These are phyloP conservation scores for Melipona bicolor DNA, from an alignment of 2,888 invertebrate species.

Conservation along the genomic window DNA sequence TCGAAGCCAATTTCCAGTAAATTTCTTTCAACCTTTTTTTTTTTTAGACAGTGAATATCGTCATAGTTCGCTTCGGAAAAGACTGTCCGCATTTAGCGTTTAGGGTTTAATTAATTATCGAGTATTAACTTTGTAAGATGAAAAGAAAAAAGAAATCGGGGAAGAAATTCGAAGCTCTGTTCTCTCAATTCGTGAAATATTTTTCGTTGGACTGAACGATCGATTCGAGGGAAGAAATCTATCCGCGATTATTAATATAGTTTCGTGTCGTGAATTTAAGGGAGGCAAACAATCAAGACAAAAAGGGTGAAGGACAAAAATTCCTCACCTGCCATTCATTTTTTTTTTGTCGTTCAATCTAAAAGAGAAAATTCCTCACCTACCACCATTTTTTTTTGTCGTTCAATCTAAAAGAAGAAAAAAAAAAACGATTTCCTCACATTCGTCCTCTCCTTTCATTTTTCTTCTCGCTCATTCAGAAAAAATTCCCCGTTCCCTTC, in stretches of 20 bases:
- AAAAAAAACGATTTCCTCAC: conserved; percentile 18
- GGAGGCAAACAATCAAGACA: conserved; percentile 12
- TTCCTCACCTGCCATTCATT: neutral
- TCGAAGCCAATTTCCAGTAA: neutral
- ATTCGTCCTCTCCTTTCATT: conserved; percentile 11
- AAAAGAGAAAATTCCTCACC: neutral
- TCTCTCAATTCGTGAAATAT: too few relatives aligned
- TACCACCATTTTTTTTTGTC: neutral
- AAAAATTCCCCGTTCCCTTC: conserved; percentile 1
- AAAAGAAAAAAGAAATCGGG: neutral
- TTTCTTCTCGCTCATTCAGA: too few relatives aligned
- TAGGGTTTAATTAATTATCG: conserved; percentile 24
- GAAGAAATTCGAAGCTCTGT: neutral
- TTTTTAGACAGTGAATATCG: neutral
- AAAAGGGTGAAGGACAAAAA: neutral
- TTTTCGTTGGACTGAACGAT: too few relatives aligned
- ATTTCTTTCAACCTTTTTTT: neutral
- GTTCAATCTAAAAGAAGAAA: neutral
- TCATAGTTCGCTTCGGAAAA: conserved; percentile 18
- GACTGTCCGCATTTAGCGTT: conserved; percentile 28
- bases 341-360: conserved; percentile 5
- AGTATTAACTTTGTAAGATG: neutral
- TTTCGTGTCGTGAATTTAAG: conserved; percentile 9
- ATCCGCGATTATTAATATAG: conserved; percentile 10
- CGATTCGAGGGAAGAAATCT: too few relatives aligned